Evolutionary conservation across 2,797 vertebrate genomes (phyloP).

Genomic region (Percopsis omiscomaycus): DNA sequence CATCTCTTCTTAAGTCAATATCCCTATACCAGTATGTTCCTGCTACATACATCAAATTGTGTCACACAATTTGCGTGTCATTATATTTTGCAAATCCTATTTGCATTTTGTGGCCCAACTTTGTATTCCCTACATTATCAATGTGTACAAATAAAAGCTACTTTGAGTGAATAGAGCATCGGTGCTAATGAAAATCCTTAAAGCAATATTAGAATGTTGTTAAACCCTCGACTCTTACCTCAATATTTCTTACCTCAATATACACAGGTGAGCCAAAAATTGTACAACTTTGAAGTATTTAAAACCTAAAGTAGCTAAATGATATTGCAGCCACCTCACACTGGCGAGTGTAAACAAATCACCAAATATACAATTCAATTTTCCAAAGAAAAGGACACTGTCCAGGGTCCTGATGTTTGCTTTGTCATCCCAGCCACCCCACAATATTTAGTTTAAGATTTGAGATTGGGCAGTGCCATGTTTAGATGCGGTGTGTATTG

Average conservation of each 20-base stretch:
- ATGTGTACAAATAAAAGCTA: slow-evolving; percentile 38
- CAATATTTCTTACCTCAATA: background rate
- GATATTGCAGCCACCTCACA: too few species aligned
- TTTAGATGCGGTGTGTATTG: slow-evolving; percentile 34
- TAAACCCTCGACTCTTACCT: background rate
- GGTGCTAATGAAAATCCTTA: slow-evolving; percentile 29
- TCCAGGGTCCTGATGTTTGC: too few species aligned
- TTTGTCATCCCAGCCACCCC: background rate
- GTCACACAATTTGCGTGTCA: background rate
- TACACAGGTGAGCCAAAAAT: too few species aligned
- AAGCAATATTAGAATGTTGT: background rate
- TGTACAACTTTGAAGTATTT: too few species aligned
- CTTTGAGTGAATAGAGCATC: slow-evolving; percentile 10
- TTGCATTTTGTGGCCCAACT: slow-evolving; percentile 23
- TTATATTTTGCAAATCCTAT: slow-evolving; percentile 27
- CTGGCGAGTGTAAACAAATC: too few species aligned
- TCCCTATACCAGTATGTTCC: slow-evolving; percentile 30
- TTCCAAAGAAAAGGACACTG: too few species aligned
- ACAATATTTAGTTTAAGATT: too few species aligned
- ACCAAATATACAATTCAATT: background rate
- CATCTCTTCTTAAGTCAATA: slow-evolving; percentile 34
- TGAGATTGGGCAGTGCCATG: slow-evolving; percentile 20
- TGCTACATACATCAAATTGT: background rate
- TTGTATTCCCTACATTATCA: slow-evolving; percentile 36
- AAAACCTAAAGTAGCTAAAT: too few species aligned